Conservation (phyloP, 2,888 invertebrate species). For the Xanthia togata region DNA sequence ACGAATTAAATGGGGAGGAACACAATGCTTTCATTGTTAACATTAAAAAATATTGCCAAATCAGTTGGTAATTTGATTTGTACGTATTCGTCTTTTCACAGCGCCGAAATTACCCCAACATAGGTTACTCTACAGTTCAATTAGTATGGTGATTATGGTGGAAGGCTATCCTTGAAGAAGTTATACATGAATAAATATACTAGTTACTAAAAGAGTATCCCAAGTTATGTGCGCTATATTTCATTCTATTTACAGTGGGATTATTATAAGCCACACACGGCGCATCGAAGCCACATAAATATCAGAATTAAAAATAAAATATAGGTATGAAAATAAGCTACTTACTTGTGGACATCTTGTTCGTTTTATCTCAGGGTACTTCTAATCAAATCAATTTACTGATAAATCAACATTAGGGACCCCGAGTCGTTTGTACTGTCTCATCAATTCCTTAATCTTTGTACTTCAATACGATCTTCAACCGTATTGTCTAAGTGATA, state of each 20-base stretch:
- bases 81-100: background rate
- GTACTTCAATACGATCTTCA: slow-evolving; percentile 79
- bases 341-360: slow-evolving; percentile 88
- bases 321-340: slow-evolving; percentile 55
- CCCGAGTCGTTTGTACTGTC: slow-evolving; percentile 83
- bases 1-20: background rate
- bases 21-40: background rate
- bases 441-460: slow-evolving; percentile 78
- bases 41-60: background rate
- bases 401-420: slow-evolving; percentile 86
- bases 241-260: background rate
- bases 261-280: slow-evolving; percentile 21
- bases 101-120: background rate
- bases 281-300: slow-evolving; percentile 18
- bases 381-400: slow-evolving; percentile 86
- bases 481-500: slow-evolving; percentile 73
- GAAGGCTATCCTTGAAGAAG: background rate
- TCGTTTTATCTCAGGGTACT: slow-evolving; percentile 76
- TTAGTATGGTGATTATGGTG: background rate
- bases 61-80: background rate
- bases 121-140: background rate
- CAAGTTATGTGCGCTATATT: slow-evolving; percentile 3
- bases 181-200: background rate
- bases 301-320: slow-evolving; percentile 8
- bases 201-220: background rate